Conservation (phyloP, 2,888 invertebrate species). For the Epistrophe eligans region DNA sequence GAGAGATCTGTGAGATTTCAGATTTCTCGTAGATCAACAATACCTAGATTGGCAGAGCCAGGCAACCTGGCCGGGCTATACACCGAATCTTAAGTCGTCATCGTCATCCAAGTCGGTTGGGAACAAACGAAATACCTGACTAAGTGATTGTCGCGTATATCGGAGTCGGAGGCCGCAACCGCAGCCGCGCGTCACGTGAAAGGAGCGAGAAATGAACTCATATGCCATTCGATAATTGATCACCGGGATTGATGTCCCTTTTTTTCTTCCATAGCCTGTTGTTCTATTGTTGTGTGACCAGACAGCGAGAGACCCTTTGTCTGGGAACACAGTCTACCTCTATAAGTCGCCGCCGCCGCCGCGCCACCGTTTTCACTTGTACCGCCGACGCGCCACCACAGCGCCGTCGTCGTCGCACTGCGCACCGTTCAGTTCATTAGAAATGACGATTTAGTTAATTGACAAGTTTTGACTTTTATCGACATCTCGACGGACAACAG, state of each 20-base stretch:
- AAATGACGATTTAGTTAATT: slow-evolving; percentile 76
- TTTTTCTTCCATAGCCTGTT: slow-evolving; percentile 20
- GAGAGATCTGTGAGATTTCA: slow-evolving; percentile 55
- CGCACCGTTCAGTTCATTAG: slow-evolving; percentile 67
- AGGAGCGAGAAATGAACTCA: slow-evolving; percentile 76
- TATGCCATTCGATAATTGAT: slow-evolving; percentile 76
- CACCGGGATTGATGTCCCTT: slow-evolving; percentile 74
- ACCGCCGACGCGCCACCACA: slow-evolving; percentile 42
- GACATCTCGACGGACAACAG: slow-evolving; percentile 76
- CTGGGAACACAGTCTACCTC: slow-evolving; percentile 15
- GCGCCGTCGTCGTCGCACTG: neutral
- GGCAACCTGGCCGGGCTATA: neutral
- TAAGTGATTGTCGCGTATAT: slow-evolving; percentile 75
- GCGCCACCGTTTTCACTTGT: neutral
- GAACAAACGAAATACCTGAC: slow-evolving; percentile 72
- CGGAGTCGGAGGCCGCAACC: slow-evolving; percentile 44
- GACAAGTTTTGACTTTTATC: slow-evolving; percentile 77
- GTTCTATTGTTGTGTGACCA: slow-evolving; percentile 65
- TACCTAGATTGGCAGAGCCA: slow-evolving; percentile 56
- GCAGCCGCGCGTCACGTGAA: slow-evolving; percentile 71
- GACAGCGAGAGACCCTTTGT: slow-evolving; percentile 42
- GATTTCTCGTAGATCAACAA: slow-evolving; percentile 62
- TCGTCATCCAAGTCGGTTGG: slow-evolving; percentile 33
- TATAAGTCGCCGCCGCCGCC: neutral
- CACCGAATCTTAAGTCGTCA: neutral